Conservation (phyloP, 1,140 invertebrate genomes). For the Drosophila mayri region DNA sequence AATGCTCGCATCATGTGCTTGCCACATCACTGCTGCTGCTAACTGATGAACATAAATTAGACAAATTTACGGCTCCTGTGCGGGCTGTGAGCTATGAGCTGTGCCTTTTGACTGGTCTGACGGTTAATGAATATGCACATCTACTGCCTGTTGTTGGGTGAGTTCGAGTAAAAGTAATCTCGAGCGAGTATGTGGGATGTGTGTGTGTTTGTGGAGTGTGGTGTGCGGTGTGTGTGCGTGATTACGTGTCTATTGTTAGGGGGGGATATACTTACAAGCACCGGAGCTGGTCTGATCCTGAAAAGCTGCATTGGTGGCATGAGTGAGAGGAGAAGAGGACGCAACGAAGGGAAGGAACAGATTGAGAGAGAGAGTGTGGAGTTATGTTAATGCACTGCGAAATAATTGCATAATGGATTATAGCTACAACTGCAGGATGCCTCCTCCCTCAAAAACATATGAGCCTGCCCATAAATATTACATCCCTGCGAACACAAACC, state of each 20-base stretch:
- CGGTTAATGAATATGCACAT: constrained; percentile 50
- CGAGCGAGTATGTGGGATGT: constrained; percentile 9
- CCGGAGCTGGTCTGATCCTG: constrained; percentile 98
- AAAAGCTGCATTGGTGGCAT: constrained; percentile 90
- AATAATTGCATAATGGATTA: constrained; percentile 67
- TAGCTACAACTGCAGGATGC: constrained; percentile 22
- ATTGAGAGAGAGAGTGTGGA: constrained; percentile 53
- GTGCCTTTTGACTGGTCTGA: constrained; percentile 44
- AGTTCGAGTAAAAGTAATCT: constrained; percentile 24
- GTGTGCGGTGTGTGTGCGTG: constrained; percentile 13
- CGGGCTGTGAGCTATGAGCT: constrained; percentile 29
- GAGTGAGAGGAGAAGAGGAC: constrained; percentile 30
- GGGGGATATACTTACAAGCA: constrained; percentile 94
- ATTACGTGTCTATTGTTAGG: constrained; percentile 34
- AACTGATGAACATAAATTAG: constrained; percentile 57
- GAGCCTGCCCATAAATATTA: not conserved
- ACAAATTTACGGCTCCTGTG: constrained; percentile 43
- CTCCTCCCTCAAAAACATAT: not conserved
- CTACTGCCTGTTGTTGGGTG: constrained; percentile 22
- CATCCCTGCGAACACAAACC: constrained; percentile 13
- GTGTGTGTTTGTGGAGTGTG: too few relatives aligned
- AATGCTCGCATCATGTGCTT: constrained; percentile 6
- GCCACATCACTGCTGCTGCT: constrained; percentile 15
- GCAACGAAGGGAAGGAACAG: constrained; percentile 30
- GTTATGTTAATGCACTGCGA: constrained; percentile 69